Evolutionary conservation across 1,140 invertebrate species (phyloP).

Genomic region (Cydia splendana): DNA sequence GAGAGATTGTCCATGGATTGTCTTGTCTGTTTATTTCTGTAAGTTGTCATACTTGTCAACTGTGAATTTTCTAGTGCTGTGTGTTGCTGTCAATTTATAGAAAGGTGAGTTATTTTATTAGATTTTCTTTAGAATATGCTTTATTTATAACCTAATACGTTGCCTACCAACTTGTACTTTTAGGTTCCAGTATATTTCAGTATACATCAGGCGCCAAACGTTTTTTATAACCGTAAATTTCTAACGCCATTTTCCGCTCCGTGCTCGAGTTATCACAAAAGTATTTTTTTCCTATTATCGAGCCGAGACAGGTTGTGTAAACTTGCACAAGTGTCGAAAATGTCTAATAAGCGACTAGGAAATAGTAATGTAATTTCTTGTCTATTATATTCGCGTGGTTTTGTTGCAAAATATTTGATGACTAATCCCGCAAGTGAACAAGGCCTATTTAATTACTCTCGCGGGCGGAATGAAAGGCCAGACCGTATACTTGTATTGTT

Average conservation of each 20-base stretch:
- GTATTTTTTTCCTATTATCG: constrained; percentile 54
- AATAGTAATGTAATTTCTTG: not conserved
- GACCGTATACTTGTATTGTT: constrained; percentile 34
- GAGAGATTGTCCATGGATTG: not conserved
- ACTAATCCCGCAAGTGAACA: constrained; percentile 65
- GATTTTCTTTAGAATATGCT: constrained; percentile 38
- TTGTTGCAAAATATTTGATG: constrained; percentile 53
- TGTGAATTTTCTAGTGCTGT: constrained; percentile 73
- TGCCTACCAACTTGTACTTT: not conserved
- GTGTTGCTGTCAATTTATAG: constrained; percentile 71
- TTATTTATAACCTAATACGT: constrained; percentile 28
- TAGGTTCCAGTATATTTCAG: not conserved
- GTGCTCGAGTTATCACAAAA: constrained; percentile 43
- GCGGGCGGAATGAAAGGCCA: constrained; percentile 50
- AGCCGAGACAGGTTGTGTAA: constrained; percentile 33
- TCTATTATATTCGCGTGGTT: constrained; percentile 12
- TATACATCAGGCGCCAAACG: constrained; percentile 27
- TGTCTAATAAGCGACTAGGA: not conserved
- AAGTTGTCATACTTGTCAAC: constrained; percentile 57
- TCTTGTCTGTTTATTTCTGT: constrained; percentile 37
- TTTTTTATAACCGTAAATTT: constrained; percentile 51
- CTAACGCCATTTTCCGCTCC: constrained; percentile 73
- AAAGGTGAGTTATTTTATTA: constrained; percentile 69
- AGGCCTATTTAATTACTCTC: constrained; percentile 63
- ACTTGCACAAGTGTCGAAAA: not conserved